Conservation (phyloP, 1,140 invertebrate genomes). For the Tachypleus tridentatus region DNA sequence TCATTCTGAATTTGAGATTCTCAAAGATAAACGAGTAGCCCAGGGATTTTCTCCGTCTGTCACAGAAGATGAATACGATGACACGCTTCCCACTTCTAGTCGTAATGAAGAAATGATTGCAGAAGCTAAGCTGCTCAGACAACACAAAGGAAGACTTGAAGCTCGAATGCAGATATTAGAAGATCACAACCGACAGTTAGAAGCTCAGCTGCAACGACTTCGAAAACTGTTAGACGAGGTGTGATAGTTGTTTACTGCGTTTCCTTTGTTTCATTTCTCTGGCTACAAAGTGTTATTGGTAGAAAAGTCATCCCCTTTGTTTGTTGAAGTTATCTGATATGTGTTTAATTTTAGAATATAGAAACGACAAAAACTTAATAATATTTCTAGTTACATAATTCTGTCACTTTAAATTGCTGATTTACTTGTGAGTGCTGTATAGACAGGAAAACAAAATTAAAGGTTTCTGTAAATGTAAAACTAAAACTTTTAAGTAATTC, state of each 20-base stretch:
- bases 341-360: no score
- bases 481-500: no score
- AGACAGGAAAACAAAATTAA: no score
- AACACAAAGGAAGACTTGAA: constrained; percentile 89
- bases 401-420: no score
- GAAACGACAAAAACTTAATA: no score
- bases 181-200: constrained; percentile 82
- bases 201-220: constrained; percentile 51
- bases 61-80: constrained; percentile 13
- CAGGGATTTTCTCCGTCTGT: constrained; percentile 13
- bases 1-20: constrained; percentile 83
- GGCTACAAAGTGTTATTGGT: no score
- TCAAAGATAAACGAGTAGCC: constrained; percentile 24
- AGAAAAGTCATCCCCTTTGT: no score
- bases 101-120: constrained; percentile 78
- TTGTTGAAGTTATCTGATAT: no score
- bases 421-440: no score
- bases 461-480: no score
- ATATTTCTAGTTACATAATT: no score
- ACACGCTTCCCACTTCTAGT: constrained; percentile 22
- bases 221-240: constrained; percentile 73
- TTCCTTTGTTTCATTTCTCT: no score
- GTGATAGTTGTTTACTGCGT: constrained; percentile 6
- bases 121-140: constrained; percentile 76
- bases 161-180: constrained; percentile 93